Conservation (phyloP, 2,888 invertebrate species). For the Patella ulyssiponensis region DNA sequence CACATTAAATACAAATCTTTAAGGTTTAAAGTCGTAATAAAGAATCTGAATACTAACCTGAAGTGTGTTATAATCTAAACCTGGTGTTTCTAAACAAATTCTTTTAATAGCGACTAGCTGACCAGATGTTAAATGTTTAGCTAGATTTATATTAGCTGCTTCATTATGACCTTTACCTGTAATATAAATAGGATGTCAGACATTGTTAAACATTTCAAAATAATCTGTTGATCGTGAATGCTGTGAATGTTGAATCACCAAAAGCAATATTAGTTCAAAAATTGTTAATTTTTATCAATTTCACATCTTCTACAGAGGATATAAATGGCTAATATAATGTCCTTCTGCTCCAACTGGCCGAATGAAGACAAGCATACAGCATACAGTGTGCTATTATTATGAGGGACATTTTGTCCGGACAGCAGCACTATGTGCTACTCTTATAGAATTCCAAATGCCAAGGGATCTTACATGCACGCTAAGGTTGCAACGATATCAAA, state of each 20-base stretch:
- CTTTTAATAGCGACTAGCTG: conserved; percentile 60
- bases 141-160: conserved; percentile 59
- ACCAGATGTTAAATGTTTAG: conserved; percentile 58
- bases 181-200: conserved; percentile 14
- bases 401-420: too few relatives aligned
- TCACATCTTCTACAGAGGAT: too few relatives aligned
- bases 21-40: neutral
- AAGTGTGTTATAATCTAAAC: conserved; percentile 52
- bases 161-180: conserved; percentile 65
- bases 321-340: too few relatives aligned
- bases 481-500: too few relatives aligned
- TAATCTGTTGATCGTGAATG: conserved; percentile 24
- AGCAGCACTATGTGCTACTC: too few relatives aligned
- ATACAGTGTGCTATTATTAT: too few relatives aligned
- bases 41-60: conserved; percentile 47
- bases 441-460: too few relatives aligned
- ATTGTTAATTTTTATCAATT: too few relatives aligned
- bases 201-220: neutral
- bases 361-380: too few relatives aligned
- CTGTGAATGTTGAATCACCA: neutral
- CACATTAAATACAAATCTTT: neutral
- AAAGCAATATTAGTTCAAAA: too few relatives aligned
- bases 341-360: too few relatives aligned
- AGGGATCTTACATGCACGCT: too few relatives aligned
- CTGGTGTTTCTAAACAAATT: conserved; percentile 59